These are phyloP conservation scores for Acanthiza pusilla DNA, from an alignment of 2,797 vertebrate genomes.

Conservation along the genomic window DNA sequence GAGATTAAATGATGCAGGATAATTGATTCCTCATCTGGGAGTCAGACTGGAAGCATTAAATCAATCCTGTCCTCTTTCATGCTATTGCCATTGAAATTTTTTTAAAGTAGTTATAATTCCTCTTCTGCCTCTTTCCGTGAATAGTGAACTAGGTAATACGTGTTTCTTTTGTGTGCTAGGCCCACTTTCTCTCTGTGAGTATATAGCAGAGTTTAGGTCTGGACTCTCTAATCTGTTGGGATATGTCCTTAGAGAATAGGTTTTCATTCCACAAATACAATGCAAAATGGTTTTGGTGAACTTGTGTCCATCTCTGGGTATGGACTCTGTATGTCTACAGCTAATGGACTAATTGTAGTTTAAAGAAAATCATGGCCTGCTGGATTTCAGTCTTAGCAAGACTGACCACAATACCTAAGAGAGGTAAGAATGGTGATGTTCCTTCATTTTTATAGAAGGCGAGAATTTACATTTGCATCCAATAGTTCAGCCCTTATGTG, in stretches of 20 bases:
- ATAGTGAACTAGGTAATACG: neutral
- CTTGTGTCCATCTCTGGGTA: neutral
- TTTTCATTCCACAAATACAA: neutral
- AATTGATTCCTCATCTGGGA: conserved; percentile 62
- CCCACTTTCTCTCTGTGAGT: neutral
- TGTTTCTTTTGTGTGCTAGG: neutral
- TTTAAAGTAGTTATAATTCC: conserved; percentile 10
- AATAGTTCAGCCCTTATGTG: neutral
- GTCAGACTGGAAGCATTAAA: conserved; percentile 48
- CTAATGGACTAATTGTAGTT: neutral
- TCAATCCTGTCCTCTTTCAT: conserved; percentile 20
- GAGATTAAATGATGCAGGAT: conserved; percentile 52
- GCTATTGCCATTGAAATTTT: conserved; percentile 2
- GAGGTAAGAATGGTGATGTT: neutral
- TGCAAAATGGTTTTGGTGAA: neutral
- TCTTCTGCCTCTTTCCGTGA: neutral
- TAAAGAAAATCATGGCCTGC: neutral
- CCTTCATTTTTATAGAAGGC: neutral
- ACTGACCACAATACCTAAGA: neutral
- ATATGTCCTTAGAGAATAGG: neutral
- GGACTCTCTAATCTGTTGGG: neutral
- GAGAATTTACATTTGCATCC: neutral
- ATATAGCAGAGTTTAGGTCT: neutral
- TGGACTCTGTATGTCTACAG: neutral
- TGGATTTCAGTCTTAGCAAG: neutral